Base-by-base conservation (phyloP, 2,888 invertebrate species). In the Crocallis elinguaria region DNA sequence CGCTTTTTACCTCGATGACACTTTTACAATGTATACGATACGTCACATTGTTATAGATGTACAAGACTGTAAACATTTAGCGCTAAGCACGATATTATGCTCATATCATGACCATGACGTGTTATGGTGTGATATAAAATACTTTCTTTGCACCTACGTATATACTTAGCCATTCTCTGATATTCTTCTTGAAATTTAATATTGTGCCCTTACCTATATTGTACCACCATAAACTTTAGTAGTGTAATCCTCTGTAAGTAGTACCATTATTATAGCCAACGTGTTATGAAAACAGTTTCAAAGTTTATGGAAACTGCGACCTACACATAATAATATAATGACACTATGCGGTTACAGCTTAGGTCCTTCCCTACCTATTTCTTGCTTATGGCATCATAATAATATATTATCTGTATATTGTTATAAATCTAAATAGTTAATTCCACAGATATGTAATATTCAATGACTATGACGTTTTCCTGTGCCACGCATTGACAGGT, bases 261-360 rank as follows among this genome's bases (percentile, higher is more conserved):
- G 30, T 45, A 25, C 25, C 30, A 54, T 53, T 48, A 30, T 68
- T 71, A 71, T 66, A 57, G 60, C 62, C 7, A 67, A 64, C 49
- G 59, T 74, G 71, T 75, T 81, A 69, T 71, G 66, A 73, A 75
- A 77, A 73, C 70, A 69, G 69, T 70, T 74, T 74, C 74, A 75
- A 67, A 67, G 61, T 73, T 64, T 61, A 67, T 62, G 64, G 66
- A 72, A 74, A 73, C 66, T 27, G 8, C 42, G 19, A 57, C 16
- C 16, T 30, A 39, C n/a, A 30, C 9, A n/a, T 12, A 12, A 16
- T 6, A n/a, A 6, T 32, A 32, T 4, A 7, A 12, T 11, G 11
- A 8, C 14, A 16, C 71, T 70, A 73, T 73, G 62, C 25, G 5
- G 5, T 19, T n/a, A 2, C 12, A 12, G 11, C 3, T 29, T 29